Percentiles rank a stretch among this genome's conserved stretches.
phyloP scores from a whole-genome alignment of 2,888 invertebrate genomes.

The Terebella lapidaria region DNA sequence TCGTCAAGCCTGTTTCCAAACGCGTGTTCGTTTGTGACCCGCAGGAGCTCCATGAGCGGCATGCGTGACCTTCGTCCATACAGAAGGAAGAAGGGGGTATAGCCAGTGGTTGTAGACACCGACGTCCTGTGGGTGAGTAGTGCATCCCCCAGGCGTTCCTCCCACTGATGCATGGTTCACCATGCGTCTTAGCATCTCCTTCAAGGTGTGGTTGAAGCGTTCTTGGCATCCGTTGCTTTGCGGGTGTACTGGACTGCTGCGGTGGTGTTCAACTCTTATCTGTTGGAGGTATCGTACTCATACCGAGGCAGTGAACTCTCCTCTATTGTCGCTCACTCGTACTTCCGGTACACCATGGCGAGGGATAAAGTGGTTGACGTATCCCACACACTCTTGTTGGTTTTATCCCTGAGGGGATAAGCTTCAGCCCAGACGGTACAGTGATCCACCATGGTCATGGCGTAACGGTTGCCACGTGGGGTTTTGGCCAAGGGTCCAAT shows the following conservation, averaged over 20 bases:
- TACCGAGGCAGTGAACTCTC: neutral
- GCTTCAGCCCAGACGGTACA: conserved; percentile 5
- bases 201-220: neutral
- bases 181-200: neutral
- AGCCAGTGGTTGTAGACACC: neutral
- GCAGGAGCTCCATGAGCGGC: neutral
- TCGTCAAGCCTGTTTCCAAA: neutral
- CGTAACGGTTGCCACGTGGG: neutral
- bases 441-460: neutral
- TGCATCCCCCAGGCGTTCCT: neutral
- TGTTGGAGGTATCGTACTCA: neutral
- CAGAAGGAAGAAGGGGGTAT: conserved; percentile 1
- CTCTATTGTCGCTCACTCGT: neutral
- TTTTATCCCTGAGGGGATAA: neutral
- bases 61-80: neutral
- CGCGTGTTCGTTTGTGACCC: neutral
- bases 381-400: neutral
- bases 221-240: conserved; percentile 1
- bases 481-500: neutral
- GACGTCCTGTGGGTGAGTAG: neutral
- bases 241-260: neutral
- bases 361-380: neutral
- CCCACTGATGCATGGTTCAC: neutral
- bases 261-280: neutral
- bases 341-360: conserved; percentile 1